These are phyloP conservation scores for Wiebesia pumilae DNA, from an alignment of 1,140 invertebrate genomes.

Conservation along the genomic window DNA sequence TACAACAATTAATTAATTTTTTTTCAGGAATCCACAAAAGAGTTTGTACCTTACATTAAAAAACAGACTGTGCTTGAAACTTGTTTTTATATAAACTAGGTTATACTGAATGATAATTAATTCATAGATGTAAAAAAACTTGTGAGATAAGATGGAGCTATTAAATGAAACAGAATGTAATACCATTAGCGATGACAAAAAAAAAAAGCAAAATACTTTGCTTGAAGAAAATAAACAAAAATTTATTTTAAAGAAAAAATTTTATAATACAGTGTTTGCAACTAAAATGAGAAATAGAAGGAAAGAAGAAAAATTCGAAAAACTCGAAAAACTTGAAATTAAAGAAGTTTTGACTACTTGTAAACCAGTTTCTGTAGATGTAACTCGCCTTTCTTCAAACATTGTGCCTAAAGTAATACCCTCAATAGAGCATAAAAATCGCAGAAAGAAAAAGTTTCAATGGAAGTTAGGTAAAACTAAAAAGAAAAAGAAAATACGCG, in stretches of 20 bases:
- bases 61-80: not conserved
- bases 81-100: slow-evolving; percentile 21
- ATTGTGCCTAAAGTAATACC: slow-evolving; percentile 24
- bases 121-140: not conserved
- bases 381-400: not conserved
- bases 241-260: slow-evolving; percentile 31
- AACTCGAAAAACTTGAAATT: slow-evolving; percentile 1
- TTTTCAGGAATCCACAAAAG: slow-evolving; percentile 18
- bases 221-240: slow-evolving; percentile 5
- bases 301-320: slow-evolving; percentile 40
- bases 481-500: slow-evolving; percentile 32
- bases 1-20: not conserved
- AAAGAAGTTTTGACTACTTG: slow-evolving; percentile 17
- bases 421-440: slow-evolving; percentile 14
- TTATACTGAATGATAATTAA: slow-evolving; percentile 25
- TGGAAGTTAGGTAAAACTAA: slow-evolving; percentile 35
- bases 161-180: slow-evolving; percentile 26
- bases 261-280: slow-evolving; percentile 50
- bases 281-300: slow-evolving; percentile 47
- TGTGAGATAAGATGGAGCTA: not conserved
- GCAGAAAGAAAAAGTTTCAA: slow-evolving; percentile 28
- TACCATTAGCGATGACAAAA: not conserved
- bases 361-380: slow-evolving; percentile 38
- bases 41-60: slow-evolving; percentile 2
- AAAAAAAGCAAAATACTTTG: not conserved